Evolutionary conservation across 2,888 invertebrate species (phyloP), one percentile per base, ranked within the genome.

Genomic region (Mesochorus sp.): DNA sequence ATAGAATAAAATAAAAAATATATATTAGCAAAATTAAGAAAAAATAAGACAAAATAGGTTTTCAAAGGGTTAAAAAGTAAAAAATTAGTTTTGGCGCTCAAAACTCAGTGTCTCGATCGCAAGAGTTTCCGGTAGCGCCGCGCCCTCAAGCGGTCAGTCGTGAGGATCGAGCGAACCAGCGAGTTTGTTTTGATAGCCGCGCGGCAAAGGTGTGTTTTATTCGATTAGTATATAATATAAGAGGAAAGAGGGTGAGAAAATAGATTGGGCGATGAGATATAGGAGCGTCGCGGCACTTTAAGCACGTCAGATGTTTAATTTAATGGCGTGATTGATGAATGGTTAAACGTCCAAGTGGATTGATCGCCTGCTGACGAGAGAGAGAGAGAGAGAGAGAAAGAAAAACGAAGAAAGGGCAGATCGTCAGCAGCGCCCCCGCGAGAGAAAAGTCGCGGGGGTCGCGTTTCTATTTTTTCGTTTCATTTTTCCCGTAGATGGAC

Each of bases 401-500:
- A 31, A 21, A 51, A 31, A 62, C 1, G 34, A 47, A 34, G 26
- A 49, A 37, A 37, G 34, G 34, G 19, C 24, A 26, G 37, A 34
- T n/a, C 2, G n/a, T n/a, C 14, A 5, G 24, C 4, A 66, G 39
- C 26, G 53, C 55, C 44, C 55, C 44, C 67, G 31, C 26, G n/a
- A 10, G 3, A 39, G 42, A 71, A 12, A 34, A 12, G 53, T 61
- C 53, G 17, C 61, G 17, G 26, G 24, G 44, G 24, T 26, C 34
- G 31, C 10, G 10, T 12, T 28, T 49, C 34, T 31, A 44, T 42
- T 42, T 44, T 44, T 4, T 24, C 12, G 26, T 5, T 14, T 2
- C 14, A 14, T 17, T 24, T 42, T 4, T 42, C 47, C 71, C 76
- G 26, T 80, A 79, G 76, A 73, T 73, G 82, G 80, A 31, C 74